These are phyloP conservation scores for Germaria angustata DNA, from an alignment of 2,888 invertebrate genomes.

Conservation along the genomic window DNA sequence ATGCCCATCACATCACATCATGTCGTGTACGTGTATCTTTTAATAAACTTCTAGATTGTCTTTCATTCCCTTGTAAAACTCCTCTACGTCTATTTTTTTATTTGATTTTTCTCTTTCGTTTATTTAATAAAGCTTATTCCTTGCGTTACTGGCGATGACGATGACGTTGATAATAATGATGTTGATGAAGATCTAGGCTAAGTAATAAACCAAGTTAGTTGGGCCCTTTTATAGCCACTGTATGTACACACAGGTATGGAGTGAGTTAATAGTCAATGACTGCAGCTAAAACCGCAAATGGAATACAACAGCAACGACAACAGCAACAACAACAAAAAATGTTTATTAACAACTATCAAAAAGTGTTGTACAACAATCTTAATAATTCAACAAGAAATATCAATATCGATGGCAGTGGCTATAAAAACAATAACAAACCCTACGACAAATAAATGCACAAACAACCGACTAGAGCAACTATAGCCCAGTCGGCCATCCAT, in stretches of 20 bases:
- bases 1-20: constrained; percentile 67
- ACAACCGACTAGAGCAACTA: neutral
- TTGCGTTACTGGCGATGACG: constrained; percentile 5
- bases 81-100: neutral
- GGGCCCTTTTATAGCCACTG: constrained; percentile 32
- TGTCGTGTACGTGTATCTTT: constrained; percentile 65
- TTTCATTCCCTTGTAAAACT: constrained; percentile 36
- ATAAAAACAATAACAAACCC: constrained; percentile 46
- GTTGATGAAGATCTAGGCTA: constrained; percentile 50
- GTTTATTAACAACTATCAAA: constrained; percentile 33
- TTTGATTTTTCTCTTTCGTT: constrained; percentile 7
- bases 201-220: constrained; percentile 28
- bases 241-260: neutral
- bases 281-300: constrained; percentile 17
- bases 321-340: neutral
- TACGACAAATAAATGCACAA: constrained; percentile 20
- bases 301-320: constrained; percentile 6
- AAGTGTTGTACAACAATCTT: constrained; percentile 56
- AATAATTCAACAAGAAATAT: constrained; percentile 62
- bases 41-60: constrained; percentile 59
- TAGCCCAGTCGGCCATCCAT: constrained; percentile 10
- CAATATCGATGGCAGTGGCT: constrained; percentile 40
- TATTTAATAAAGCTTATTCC: constrained; percentile 42
- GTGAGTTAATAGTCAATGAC: constrained; percentile 31
- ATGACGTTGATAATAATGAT: constrained; percentile 27